phyloP scores from a whole-genome alignment of 2,888 invertebrate species.

The Stramonita haemastoma region DNA sequence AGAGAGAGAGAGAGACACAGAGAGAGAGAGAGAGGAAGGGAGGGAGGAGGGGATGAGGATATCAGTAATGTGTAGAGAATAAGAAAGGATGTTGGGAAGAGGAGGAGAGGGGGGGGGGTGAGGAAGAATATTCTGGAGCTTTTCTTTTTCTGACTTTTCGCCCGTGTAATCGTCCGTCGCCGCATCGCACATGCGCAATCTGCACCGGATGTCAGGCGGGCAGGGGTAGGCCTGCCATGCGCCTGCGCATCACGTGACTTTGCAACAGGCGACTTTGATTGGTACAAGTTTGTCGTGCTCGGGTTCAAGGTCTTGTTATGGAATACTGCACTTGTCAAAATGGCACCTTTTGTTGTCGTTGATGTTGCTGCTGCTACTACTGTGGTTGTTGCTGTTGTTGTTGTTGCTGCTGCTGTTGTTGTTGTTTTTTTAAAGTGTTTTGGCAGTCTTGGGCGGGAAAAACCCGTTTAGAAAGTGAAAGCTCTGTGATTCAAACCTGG shows the following conservation, averaged over 20 bases:
- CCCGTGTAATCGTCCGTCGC: slow-evolving; percentile 3
- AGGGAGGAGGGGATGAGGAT: neutral
- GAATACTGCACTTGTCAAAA: too few relatives aligned
- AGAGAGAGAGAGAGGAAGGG: neutral
- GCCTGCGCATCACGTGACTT: slow-evolving; percentile 16
- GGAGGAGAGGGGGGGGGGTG: neutral
- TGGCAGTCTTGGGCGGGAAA: too few relatives aligned
- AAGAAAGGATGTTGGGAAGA: neutral
- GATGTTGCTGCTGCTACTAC: too few relatives aligned
- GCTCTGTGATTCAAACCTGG: too few relatives aligned
- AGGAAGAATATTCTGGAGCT: neutral
- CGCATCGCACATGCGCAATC: slow-evolving; percentile 13
- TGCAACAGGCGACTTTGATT: slow-evolving; percentile 1
- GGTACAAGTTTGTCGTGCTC: neutral
- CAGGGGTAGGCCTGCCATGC: neutral
- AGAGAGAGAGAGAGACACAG: too few relatives aligned
- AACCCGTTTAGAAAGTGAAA: too few relatives aligned
- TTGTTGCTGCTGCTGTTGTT: too few relatives aligned
- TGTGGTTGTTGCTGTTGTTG: too few relatives aligned
- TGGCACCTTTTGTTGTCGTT: too few relatives aligned
- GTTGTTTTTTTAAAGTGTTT: too few relatives aligned
- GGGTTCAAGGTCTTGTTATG: too few relatives aligned
- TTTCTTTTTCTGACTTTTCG: slow-evolving; percentile 2
- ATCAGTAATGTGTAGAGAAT: too few relatives aligned
- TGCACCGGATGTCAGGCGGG: neutral